Base-by-base conservation (phyloP, 2,797 vertebrate genomes). In the Sebastes glaucus region DNA sequence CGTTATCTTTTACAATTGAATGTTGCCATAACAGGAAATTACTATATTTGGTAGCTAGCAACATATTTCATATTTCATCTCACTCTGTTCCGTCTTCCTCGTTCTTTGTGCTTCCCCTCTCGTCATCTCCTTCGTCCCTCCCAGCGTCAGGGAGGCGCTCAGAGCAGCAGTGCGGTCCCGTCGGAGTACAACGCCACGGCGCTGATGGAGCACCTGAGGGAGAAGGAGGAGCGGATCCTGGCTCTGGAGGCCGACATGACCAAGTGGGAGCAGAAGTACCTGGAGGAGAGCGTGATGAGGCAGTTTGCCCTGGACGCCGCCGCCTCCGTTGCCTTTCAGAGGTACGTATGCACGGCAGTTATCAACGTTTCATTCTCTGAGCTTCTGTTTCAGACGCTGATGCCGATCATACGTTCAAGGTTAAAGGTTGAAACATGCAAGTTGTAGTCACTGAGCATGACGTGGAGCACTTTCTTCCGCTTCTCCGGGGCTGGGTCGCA, bases 201-300 rank as follows among this genome's bases (percentile, higher is more conserved):
- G 0, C 95, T 99, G 16, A 99, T 99, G 98, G 98, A 99, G 63
- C 97, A 98, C 28, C 96, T 99, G 52, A 94, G 98, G 0, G 98
- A 99, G 94, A 99, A 99, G 88, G 98, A 99, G 32, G 98, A 99
- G 83, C 93, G 98, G 18, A 99, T 99, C 83, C 94, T 99, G 61
- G 98, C 98, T 46, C 94, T 99, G 91, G 98, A 99, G 93, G 98
- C 98, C 0, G 98, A 99, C 94, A 99, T 99, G 98, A 99, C 98
- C 74, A 99, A 99, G 89, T 99, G 98, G 98, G 98, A 99, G 61
- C 98, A 99, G 94, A 99, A 99, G 23, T 99, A 99, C 89, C 91
- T 99, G 91, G 98, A 99, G 90, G 98, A 99, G 93, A 99, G 97
- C 0, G 98, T 99, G 87, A 99, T 99, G 98, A 96, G 98, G 81